Conservation (phyloP, 2,113 vertebrate genomes). For the Psammodynastes pulverulentus region DNA sequence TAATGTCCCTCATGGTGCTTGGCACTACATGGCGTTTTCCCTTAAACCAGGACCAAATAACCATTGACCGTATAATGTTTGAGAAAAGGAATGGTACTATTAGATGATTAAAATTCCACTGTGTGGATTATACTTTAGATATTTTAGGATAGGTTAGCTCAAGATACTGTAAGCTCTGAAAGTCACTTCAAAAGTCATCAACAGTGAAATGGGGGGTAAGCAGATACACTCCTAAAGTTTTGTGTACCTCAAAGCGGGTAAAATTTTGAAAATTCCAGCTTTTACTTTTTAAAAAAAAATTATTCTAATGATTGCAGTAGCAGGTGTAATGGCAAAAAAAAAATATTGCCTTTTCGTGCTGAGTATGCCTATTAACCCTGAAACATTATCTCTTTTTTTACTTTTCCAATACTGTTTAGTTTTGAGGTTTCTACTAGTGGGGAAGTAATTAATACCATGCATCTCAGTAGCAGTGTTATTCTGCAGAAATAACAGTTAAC, state of each 20-base stretch:
- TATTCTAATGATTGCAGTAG: not conserved
- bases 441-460: constrained; percentile 76
- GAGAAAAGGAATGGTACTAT: constrained; percentile 42
- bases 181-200: not conserved
- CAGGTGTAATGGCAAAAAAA: not conserved
- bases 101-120: constrained; percentile 62
- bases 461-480: constrained; percentile 93
- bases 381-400: too few relatives aligned
- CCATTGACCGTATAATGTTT: constrained; percentile 52
- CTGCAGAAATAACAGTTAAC: constrained; percentile 85
- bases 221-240: not conserved
- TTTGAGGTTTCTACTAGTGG: constrained; percentile 71
- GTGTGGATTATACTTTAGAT: constrained; percentile 36
- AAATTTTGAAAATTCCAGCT: not conserved
- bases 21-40: constrained; percentile 69
- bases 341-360: not conserved
- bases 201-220: not conserved
- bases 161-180: not conserved
- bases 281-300: not conserved
- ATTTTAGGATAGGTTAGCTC: not conserved
- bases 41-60: constrained; percentile 77
- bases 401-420: not conserved
- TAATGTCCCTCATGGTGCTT: constrained; percentile 64
- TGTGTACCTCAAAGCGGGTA: not conserved
- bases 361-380: not conserved